A percentile compares a stretch with the other conserved stretches of the same genome.
phyloP scores from a whole-genome alignment of 2,113 vertebrate species.

The Paramormyrops kingsleyae region DNA sequence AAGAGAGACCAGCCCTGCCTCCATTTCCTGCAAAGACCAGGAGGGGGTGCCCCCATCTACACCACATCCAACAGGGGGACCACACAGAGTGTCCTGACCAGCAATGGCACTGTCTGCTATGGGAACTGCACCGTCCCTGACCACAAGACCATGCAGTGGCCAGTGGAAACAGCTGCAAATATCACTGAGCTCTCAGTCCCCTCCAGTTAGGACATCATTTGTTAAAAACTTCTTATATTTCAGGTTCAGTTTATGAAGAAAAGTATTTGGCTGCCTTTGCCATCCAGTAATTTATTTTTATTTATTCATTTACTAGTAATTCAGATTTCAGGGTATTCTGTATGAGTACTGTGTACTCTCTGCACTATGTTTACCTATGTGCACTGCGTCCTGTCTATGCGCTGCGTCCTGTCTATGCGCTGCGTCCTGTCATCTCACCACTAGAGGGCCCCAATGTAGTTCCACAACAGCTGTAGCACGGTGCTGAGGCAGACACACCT shows the following conservation, averaged over 20 bases:
- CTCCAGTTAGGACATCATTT: neutral
- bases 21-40: neutral
- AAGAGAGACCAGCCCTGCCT: neutral
- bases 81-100: neutral
- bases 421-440: neutral
- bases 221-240: neutral
- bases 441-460: neutral
- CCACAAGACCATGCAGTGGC: neutral
- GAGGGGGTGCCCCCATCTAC: neutral
- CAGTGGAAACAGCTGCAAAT: neutral
- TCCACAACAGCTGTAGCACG: neutral
- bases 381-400: neutral
- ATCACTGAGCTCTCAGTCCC: neutral
- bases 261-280: neutral
- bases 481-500: constrained; percentile 54
- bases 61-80: neutral
- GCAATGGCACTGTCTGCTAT: neutral
- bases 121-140: neutral
- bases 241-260: neutral
- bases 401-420: neutral
- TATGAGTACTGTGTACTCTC: neutral
- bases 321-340: neutral
- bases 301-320: neutral
- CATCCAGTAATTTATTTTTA: neutral
- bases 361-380: neutral